Evolutionary conservation across 2,888 invertebrate species (phyloP).

Genomic region (Toxonevra muliebris): DNA sequence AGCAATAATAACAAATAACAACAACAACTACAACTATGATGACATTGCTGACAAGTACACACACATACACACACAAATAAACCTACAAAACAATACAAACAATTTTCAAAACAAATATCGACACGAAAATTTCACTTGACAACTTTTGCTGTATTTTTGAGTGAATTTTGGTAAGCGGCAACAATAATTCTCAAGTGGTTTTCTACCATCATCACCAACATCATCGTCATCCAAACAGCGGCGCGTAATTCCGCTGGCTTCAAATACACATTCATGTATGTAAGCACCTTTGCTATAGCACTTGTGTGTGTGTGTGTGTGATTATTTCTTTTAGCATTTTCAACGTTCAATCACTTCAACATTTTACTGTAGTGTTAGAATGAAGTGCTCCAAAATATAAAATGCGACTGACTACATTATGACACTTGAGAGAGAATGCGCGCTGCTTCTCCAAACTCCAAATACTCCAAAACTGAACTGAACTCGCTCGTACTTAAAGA

Average conservation of each 20-base stretch:
- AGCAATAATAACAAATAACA: constrained; percentile 13
- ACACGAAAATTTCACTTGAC: constrained; percentile 54
- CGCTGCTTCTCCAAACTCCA: background rate
- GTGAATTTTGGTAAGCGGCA: background rate
- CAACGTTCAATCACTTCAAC: background rate
- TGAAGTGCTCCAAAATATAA: constrained; percentile 23
- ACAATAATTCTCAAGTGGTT: constrained; percentile 7
- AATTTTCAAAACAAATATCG: constrained; percentile 14
- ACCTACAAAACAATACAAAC: constrained; percentile 15
- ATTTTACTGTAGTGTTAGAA: background rate
- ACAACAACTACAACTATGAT: constrained; percentile 35
- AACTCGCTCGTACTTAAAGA: background rate
- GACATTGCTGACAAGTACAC: too few relatives aligned
- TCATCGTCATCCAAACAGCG: background rate
- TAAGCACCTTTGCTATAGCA: background rate
- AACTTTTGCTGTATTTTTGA: constrained; percentile 43
- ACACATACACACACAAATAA: background rate
- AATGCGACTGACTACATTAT: constrained; percentile 26
- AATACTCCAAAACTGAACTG: background rate
- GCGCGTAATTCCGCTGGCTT: background rate
- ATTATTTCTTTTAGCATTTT: background rate
- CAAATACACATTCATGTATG: background rate
- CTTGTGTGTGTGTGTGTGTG: background rate
- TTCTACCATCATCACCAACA: background rate
- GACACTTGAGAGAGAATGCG: constrained; percentile 23